Conservation (phyloP, 2,888 invertebrate species). For the Tridacna crocea region DNA sequence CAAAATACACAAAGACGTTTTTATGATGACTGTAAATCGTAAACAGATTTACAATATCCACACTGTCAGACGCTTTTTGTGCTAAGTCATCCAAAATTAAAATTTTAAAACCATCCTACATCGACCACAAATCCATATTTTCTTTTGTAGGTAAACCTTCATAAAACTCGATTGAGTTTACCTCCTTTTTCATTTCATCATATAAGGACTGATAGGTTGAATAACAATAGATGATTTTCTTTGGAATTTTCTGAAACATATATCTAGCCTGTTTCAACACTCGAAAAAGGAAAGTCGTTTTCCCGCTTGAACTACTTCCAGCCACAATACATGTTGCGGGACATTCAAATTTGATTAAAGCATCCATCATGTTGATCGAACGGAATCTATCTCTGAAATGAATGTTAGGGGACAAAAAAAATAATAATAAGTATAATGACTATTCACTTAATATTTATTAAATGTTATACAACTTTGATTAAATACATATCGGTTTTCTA, state of each 20-base stretch:
- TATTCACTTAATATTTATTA: conserved; percentile 28
- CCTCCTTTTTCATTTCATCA: conserved; percentile 38
- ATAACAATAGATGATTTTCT: conserved; percentile 44
- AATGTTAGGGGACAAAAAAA: conserved; percentile 3
- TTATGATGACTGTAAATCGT: conserved; percentile 53
- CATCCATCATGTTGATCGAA: conserved; percentile 23
- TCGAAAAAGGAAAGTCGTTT: conserved; percentile 43
- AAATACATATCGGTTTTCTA: conserved; percentile 15
- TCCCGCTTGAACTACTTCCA: conserved; percentile 48
- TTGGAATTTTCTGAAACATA: conserved; percentile 41
- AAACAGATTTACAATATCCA: conserved; percentile 53
- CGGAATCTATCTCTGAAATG: neutral
- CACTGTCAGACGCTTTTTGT: conserved; percentile 43
- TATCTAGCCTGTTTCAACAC: conserved; percentile 34
- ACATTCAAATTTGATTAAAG: conserved; percentile 50
- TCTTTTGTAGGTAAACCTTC: conserved; percentile 53
- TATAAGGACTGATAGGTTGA: conserved; percentile 40
- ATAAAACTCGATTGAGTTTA: conserved; percentile 42
- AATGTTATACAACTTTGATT: conserved; percentile 39
- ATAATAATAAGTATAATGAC: neutral
- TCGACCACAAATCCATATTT: conserved; percentile 51
- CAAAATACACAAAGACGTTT: conserved; percentile 54
- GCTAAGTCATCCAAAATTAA: conserved; percentile 57
- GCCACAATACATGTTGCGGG: conserved; percentile 45
- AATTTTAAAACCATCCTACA: conserved; percentile 45